Percentiles rank a stretch among this genome's conserved stretches.
phyloP scores from a whole-genome alignment of 2,113 vertebrate genomes.

The Chloropsis hardwickii region DNA sequence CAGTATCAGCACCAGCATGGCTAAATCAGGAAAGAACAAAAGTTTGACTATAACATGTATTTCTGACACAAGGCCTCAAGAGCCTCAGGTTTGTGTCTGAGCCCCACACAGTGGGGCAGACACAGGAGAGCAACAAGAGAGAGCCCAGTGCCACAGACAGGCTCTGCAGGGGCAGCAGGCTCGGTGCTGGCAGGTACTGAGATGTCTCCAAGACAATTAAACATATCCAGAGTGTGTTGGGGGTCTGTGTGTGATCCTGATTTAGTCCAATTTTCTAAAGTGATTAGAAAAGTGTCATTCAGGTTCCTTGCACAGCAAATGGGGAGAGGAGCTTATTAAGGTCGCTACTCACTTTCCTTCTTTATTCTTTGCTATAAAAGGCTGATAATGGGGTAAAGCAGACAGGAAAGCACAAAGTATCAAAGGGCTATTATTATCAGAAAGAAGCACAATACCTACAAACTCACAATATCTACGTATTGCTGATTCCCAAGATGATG shows the following conservation, averaged over 20 bases:
- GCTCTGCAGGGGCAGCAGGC: background rate
- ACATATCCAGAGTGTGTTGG: background rate
- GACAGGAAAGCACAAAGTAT: background rate
- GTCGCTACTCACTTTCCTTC: background rate
- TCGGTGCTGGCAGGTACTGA: accelerated
- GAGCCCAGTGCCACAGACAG: accelerated
- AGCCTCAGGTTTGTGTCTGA: background rate
- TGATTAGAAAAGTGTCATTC: background rate
- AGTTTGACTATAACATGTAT: accelerated
- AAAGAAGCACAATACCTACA: background rate
- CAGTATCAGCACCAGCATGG: background rate
- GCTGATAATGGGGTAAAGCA: background rate
- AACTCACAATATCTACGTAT: background rate
- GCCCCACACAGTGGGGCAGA: accelerated
- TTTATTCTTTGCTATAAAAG: background rate
- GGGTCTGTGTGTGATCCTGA: accelerated
- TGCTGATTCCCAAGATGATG: background rate
- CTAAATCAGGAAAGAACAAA: background rate
- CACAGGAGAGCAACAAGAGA: no score
- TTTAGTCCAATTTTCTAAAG: background rate
- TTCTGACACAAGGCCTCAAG: background rate
- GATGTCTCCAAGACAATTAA: background rate
- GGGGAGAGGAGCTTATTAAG: background rate
- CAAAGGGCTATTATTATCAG: background rate
- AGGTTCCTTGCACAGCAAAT: background rate